Evolutionary conservation across 64 coral and sea anemone genomes (phyloP), one percentile per base, ranked within the genome.

Genomic region (Stichodactyla mertensii): DNA sequence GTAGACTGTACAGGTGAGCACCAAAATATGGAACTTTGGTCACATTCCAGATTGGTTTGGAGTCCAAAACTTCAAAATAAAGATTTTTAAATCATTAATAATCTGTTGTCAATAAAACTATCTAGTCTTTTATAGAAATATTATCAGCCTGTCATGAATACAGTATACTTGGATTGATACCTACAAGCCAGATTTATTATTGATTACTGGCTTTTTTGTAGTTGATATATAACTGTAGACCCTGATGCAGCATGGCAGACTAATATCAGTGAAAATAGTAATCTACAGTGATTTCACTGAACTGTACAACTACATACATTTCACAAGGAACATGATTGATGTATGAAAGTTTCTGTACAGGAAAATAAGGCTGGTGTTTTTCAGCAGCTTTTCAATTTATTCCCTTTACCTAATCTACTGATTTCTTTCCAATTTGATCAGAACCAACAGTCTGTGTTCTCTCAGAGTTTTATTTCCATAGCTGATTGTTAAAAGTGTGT

Each of bases 401-500:
- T 6, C 20, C 66, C 27, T 70, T 24, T 66, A 22, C 19, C 26
- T 27, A 24, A 70, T 70, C n/a, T 24, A 70, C 19, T 23, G 69
- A 74, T 74, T 74, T 13, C 24, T 31, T 23, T 31, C 19, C 19
- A 66, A 6, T 66, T 22, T 23, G 5, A 66, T 22, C 62, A 66
- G 19, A 22, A n/a, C 9, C 62, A 61, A 61, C 51, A 45, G 51
- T 51, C 11, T 81, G 26, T 54, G 16, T 81, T 52, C 12, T 6
- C 14, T 53, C 22, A 19, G 15, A 85, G 16, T 55, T 13, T 91
- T 19, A 92, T 60, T 92, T 92, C 90, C 90, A 92, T 58, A 92
- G 66, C 54, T 92, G 90, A 19, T 86, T 59, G 16, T 83, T 92
- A 16, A 92, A 58, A 11, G 90, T 92, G 62, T 92, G 90, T 22